Percentiles rank a stretch among this genome's conserved stretches.
These are phyloP conservation scores for Vollenhovia emeryi DNA, from an alignment of 1,140 invertebrate species.

Conservation along the genomic window DNA sequence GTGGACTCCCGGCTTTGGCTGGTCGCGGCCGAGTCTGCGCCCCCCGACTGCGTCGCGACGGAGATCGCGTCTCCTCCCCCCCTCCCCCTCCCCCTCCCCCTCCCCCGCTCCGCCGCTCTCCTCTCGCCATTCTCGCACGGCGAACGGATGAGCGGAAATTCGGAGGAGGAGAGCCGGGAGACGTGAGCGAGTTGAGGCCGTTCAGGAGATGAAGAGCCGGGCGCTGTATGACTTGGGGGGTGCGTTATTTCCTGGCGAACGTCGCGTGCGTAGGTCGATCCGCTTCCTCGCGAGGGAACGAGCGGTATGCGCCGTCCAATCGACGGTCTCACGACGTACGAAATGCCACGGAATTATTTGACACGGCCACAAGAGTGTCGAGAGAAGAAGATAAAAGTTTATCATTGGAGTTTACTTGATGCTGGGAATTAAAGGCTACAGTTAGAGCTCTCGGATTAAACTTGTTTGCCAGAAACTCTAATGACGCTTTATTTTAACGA, in stretches of 20 bases:
- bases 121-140: not conserved
- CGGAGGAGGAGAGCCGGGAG: not conserved
- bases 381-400: not conserved
- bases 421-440: not conserved
- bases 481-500: not conserved
- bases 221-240: not conserved
- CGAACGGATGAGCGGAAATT: conserved; percentile 40
- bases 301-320: not conserved
- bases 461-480: not conserved
- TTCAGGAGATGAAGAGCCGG: conserved; percentile 31
- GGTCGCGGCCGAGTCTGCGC: conserved; percentile 77
- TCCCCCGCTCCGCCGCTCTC: not conserved
- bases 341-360: not conserved
- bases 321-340: too few relatives aligned
- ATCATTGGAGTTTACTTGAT: not conserved
- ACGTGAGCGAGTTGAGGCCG: not conserved
- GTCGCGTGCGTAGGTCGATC: not conserved
- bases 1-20: conserved; percentile 74
- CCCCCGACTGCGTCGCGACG: not conserved
- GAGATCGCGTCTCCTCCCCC: conserved; percentile 13
- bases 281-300: not conserved
- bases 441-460: not conserved
- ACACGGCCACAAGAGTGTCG: not conserved
- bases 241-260: conserved; percentile 36
- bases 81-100: not conserved